A percentile compares a stretch with the other conserved stretches of the same genome.
These are phyloP conservation scores for Pseudorhiza aurosa DNA, from an alignment of 30 jellyfish, hydroid and myxozoan genomes.

Conservation along the genomic window DNA sequence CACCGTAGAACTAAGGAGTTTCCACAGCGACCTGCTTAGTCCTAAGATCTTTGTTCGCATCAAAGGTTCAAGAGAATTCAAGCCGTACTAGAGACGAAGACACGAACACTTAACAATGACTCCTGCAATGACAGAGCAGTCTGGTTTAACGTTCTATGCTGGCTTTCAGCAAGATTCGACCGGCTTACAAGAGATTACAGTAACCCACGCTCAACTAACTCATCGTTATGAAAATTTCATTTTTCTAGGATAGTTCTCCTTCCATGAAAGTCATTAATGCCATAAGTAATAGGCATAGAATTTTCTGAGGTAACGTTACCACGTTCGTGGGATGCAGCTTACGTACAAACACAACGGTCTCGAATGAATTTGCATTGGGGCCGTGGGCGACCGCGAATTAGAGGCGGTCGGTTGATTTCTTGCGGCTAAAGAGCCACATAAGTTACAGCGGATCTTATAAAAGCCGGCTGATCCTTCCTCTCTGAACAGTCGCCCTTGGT, in stretches of 20 bases:
- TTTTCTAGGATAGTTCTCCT: too few relatives aligned
- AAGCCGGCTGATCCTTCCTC: constrained; percentile 3
- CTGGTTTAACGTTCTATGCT: neutral
- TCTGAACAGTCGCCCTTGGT: neutral
- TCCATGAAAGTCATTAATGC: too few relatives aligned
- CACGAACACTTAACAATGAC: too few relatives aligned
- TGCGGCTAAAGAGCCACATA: neutral
- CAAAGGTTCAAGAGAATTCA: too few relatives aligned
- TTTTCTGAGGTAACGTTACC: neutral
- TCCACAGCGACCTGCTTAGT: too few relatives aligned
- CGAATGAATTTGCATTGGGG: neutral
- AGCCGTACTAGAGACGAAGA: too few relatives aligned
- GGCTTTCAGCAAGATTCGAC: neutral
- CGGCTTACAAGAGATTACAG: neutral
- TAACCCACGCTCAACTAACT: neutral
- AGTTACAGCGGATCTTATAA: neutral
- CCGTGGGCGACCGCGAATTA: neutral
- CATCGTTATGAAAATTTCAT: too few relatives aligned
- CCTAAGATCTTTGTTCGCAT: too few relatives aligned
- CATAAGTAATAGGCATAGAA: neutral
- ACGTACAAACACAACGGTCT: neutral
- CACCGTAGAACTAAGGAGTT: too few relatives aligned
- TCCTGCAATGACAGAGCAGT: too few relatives aligned
- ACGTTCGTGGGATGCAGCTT: neutral
- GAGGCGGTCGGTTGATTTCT: neutral